Conservation (phyloP, 2,888 invertebrate species). For the Lycocerus yunnanus region DNA sequence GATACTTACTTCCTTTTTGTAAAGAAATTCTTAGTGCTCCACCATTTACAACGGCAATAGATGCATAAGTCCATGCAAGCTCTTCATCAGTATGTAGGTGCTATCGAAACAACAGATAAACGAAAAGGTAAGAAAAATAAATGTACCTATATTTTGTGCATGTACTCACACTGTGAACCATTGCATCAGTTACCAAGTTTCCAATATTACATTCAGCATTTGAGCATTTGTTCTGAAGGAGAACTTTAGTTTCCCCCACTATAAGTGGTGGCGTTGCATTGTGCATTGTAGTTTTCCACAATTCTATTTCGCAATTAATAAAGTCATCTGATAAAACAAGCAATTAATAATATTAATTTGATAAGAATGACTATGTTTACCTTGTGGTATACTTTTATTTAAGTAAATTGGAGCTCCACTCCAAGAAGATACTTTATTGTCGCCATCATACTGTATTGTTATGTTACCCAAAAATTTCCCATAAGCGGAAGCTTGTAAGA, state of each 20-base stretch:
- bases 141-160: neutral
- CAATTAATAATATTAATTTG: neutral
- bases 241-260: constrained; percentile 64
- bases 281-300: constrained; percentile 66
- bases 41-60: constrained; percentile 69
- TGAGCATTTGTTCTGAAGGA: constrained; percentile 61
- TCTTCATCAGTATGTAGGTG: constrained; percentile 56
- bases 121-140: neutral
- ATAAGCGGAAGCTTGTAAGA: constrained; percentile 75
- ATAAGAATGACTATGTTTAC: too few species aligned
- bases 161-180: constrained; percentile 53
- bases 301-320: constrained; percentile 62
- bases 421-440: constrained; percentile 68
- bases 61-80: constrained; percentile 67
- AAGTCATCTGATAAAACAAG: constrained; percentile 59
- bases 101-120: constrained; percentile 47
- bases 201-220: constrained; percentile 74
- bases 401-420: constrained; percentile 73
- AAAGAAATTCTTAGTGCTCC: constrained; percentile 75
- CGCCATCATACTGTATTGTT: constrained; percentile 69
- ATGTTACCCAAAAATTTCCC: constrained; percentile 80
- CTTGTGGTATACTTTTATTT: constrained; percentile 59
- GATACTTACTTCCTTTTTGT: constrained; percentile 62
- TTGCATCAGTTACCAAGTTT: constrained; percentile 73
- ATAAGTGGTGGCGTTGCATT: constrained; percentile 55